Conservation (phyloP, 2,113 vertebrate genomes). For the Poicephalus gulielmi region DNA sequence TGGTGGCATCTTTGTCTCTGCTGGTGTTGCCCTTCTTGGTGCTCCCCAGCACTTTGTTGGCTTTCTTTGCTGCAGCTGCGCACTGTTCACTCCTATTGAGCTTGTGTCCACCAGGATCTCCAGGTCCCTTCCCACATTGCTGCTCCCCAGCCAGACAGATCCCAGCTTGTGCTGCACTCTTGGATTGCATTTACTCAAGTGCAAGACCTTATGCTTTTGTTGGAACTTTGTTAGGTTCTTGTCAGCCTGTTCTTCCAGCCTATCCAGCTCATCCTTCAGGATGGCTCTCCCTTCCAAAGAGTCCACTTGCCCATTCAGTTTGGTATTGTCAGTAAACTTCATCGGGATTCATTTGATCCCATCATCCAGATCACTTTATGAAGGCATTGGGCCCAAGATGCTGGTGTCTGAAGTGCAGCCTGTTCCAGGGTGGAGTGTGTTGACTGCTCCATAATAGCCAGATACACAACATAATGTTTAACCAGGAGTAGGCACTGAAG, state of each 20-base stretch:
- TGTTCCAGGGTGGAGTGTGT: fast-evolving
- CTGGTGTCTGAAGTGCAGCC: neutral
- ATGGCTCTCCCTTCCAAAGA: neutral
- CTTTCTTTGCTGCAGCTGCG: neutral
- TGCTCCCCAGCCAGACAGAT: neutral
- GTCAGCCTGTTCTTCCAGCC: neutral
- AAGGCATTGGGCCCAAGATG: neutral
- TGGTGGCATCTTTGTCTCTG: neutral
- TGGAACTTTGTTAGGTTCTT: neutral
- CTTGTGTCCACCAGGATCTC: neutral
- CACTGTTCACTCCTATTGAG: neutral
- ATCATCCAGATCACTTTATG: neutral
- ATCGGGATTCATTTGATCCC: neutral
- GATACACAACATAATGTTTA: fast-evolving
- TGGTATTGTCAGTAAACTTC: neutral
- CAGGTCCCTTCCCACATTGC: neutral
- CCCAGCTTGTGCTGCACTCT: neutral
- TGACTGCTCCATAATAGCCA: neutral
- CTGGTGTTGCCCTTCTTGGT: neutral
- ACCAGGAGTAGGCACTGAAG: neutral
- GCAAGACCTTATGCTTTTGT: neutral
- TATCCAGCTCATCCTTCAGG: neutral
- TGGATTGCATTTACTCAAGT: neutral
- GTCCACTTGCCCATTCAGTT: neutral
- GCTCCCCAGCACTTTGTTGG: neutral